phyloP scores from a whole-genome alignment of 2,888 invertebrate species.

The Operophtera brumata region DNA sequence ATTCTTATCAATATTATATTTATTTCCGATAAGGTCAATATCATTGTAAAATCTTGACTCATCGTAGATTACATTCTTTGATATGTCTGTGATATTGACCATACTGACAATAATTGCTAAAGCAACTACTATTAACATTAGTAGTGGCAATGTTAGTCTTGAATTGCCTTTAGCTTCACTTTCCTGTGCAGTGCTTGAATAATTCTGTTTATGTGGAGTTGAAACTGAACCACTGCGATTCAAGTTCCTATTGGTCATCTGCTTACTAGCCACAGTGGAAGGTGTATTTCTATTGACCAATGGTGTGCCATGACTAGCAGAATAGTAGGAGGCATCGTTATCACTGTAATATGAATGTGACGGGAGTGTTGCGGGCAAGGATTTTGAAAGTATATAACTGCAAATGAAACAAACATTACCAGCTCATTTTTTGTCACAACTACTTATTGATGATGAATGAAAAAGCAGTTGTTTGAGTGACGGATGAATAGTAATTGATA shows the following conservation, averaged over 20 bases:
- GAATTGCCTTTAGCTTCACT: background rate
- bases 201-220: background rate
- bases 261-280: background rate
- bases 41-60: constrained; percentile 55
- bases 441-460: background rate
- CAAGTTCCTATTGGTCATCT: background rate
- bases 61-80: constrained; percentile 40
- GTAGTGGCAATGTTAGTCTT: background rate
- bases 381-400: constrained; percentile 65
- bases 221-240: constrained; percentile 5
- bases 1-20: constrained; percentile 58
- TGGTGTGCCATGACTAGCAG: constrained; percentile 20
- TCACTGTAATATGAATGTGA: constrained; percentile 62
- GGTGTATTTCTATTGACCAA: constrained; percentile 3
- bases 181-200: background rate
- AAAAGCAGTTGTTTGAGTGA: background rate
- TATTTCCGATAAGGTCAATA: constrained; percentile 51
- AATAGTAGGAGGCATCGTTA: constrained; percentile 24
- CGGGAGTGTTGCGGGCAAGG: constrained; percentile 61
- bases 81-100: background rate
- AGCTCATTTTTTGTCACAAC: constrained; percentile 46
- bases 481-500: background rate
- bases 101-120: background rate
- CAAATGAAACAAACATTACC: constrained; percentile 63
- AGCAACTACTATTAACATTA: background rate